phyloP scores from a whole-genome alignment of 2,888 invertebrate species.

The Acleris emargana region DNA sequence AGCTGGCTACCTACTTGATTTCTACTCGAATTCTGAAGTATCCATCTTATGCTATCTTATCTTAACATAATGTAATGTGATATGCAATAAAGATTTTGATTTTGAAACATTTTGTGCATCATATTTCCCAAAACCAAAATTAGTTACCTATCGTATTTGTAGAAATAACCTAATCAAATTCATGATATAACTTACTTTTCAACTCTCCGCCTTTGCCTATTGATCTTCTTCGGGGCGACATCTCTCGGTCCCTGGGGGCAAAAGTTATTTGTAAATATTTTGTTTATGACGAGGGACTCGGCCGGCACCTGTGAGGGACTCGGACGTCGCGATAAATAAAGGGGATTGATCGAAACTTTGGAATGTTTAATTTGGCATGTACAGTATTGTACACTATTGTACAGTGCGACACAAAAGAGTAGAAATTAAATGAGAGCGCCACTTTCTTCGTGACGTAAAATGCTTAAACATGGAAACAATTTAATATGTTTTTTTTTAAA shows the following conservation, averaged over 20 bases:
- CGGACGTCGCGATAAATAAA: constrained; percentile 1
- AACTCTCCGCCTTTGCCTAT: constrained; percentile 76
- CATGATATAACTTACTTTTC: constrained; percentile 70
- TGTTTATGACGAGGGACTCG: constrained; percentile 2
- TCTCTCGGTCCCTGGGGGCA: constrained; percentile 85
- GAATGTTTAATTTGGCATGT: neutral
- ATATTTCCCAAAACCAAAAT: neutral
- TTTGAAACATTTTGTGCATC: no score
- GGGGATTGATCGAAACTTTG: neutral
- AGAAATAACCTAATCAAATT: constrained; percentile 19
- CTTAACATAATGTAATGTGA: no score
- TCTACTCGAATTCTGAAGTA: no score
- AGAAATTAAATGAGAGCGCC: no score
- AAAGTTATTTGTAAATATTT: constrained; percentile 73
- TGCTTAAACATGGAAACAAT: no score
- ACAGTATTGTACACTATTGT: no score
- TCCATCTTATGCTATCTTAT: no score
- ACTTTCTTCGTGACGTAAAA: no score
- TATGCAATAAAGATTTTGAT: no score
- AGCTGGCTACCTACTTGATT: no score
- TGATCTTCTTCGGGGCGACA: constrained; percentile 84
- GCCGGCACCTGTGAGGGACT: constrained; percentile 1
- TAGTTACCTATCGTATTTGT: neutral
- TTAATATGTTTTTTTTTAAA: no score
- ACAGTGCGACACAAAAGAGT: no score